Percentiles rank a stretch among this genome's conserved stretches.
phyloP scores from a whole-genome alignment of 2,888 invertebrate species.

The Aphodius sticticus region DNA sequence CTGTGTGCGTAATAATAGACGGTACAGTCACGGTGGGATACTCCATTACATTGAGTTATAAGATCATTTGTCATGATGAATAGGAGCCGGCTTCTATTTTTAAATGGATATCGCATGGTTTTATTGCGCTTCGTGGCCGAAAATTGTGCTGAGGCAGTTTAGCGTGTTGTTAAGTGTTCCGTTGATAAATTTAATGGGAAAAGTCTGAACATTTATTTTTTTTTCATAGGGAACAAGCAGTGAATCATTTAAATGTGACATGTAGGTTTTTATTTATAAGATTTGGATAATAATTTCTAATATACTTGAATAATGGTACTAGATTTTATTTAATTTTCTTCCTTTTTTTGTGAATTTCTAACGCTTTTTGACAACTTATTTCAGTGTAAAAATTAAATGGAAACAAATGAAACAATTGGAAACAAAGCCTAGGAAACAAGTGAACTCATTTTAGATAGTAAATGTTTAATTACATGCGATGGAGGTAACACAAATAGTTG shows the following conservation, averaged over 20 bases:
- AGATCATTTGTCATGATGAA: background rate
- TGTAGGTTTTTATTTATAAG: background rate
- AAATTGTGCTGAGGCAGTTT: background rate
- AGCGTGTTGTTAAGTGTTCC: background rate
- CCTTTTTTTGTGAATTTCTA: too few species aligned
- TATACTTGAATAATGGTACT: background rate
- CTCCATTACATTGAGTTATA: background rate
- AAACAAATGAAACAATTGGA: too few species aligned
- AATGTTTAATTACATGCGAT: too few species aligned
- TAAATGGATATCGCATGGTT: background rate
- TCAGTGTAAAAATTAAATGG: too few species aligned
- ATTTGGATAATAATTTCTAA: background rate
- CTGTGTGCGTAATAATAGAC: background rate
- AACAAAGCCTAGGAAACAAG: too few species aligned
- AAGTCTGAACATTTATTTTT: background rate
- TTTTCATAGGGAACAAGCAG: background rate
- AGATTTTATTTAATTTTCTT: background rate
- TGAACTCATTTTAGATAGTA: too few species aligned
- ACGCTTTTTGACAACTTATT: too few species aligned
- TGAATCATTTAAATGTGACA: background rate
- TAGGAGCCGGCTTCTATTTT: background rate
- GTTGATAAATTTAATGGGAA: background rate
- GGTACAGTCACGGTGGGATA: background rate
- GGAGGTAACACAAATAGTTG: too few species aligned
- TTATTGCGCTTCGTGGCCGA: background rate